Evolutionary conservation across 2,797 vertebrate species (phyloP).

Genomic region (Sebastes diploproa): DNA sequence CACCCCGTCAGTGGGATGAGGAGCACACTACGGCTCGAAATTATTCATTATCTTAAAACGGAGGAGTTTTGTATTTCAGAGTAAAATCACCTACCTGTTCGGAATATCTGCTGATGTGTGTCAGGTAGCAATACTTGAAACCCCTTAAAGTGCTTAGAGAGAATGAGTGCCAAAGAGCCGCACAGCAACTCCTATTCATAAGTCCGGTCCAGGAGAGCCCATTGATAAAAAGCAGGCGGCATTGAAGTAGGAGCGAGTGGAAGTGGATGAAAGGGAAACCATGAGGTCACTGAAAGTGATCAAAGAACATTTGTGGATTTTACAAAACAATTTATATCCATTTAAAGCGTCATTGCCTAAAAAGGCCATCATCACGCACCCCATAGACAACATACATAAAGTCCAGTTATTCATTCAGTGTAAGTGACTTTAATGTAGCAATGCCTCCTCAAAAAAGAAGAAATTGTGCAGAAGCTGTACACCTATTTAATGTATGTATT

Average conservation of each 20-base stretch:
- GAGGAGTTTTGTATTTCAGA: slow-evolving; percentile 13
- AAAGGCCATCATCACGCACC: neutral
- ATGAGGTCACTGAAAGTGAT: slow-evolving; percentile 48
- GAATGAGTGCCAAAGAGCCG: slow-evolving; percentile 21
- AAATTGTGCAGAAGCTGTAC: neutral
- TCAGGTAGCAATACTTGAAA: slow-evolving; percentile 23
- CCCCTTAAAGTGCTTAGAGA: slow-evolving; percentile 22
- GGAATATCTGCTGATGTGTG: slow-evolving; percentile 22
- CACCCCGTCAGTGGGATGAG: neutral
- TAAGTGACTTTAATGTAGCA: neutral
- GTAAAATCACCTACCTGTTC: slow-evolving; percentile 23
- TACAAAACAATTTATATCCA: slow-evolving; percentile 26
- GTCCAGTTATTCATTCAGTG: neutral
- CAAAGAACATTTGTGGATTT: slow-evolving; percentile 3
- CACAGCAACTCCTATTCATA: slow-evolving; percentile 63
- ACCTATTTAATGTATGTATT: slow-evolving; percentile 6
- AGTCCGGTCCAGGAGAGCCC: slow-evolving; percentile 37
- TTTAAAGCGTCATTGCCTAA: slow-evolving; percentile 6
- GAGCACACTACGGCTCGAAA: neutral
- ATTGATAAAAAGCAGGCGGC: slow-evolving; percentile 63
- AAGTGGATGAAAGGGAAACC: slow-evolving; percentile 42
- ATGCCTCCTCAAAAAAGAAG: neutral
- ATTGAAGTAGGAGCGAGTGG: slow-evolving; percentile 25
- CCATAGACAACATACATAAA: neutral
- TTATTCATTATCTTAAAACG: slow-evolving; percentile 3